Evolutionary conservation across 2,888 invertebrate species (phyloP).

Genomic region (Andricus quercusramuli): DNA sequence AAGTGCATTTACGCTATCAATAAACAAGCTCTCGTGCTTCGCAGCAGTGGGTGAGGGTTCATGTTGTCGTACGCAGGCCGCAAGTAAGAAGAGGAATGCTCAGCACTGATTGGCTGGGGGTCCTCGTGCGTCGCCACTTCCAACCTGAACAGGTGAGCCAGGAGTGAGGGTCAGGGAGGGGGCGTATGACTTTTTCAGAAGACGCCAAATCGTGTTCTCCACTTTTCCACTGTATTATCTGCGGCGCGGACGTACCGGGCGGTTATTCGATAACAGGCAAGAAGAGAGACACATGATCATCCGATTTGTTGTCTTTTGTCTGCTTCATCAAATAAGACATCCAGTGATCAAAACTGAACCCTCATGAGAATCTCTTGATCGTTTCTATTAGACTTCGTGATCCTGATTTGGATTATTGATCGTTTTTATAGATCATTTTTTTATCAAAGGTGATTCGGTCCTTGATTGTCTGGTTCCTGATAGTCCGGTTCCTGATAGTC

Average conservation of each 20-base stretch:
- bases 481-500: too few species aligned
- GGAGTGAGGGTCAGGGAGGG: conserved; percentile 18
- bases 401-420: neutral
- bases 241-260: conserved; percentile 55
- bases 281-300: conserved; percentile 21
- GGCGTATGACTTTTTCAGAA: conserved; percentile 65
- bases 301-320: neutral
- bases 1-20: conserved; percentile 4
- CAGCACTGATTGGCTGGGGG: conserved; percentile 61
- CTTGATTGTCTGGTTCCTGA: too few species aligned
- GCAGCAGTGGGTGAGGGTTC: conserved; percentile 11
- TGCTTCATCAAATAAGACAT: neutral
- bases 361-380: neutral
- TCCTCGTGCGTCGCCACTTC: conserved; percentile 64
- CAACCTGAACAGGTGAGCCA: conserved; percentile 18
- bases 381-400: neutral
- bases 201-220: conserved; percentile 65
- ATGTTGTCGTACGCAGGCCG: neutral
- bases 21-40: conserved; percentile 24
- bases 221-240: conserved; percentile 71
- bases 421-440: neutral
- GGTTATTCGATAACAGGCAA: conserved; percentile 11
- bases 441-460: neutral
- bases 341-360: neutral
- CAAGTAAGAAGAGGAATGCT: neutral